Percentiles rank a stretch among this genome's conserved stretches.
Conservation (phyloP, 2,888 invertebrate genomes). For the Lamproptera curius region DNA sequence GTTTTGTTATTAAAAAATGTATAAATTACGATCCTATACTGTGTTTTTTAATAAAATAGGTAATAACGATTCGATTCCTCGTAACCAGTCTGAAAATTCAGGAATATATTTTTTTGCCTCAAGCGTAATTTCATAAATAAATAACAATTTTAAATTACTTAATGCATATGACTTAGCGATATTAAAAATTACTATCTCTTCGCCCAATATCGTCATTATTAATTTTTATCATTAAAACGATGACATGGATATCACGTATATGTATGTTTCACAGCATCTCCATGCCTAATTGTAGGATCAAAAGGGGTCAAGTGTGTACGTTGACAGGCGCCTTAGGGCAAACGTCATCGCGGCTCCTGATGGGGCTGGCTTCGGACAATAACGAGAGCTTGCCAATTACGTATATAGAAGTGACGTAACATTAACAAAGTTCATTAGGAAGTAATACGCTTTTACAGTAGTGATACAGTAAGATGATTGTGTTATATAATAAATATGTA, state of each 20-base stretch:
- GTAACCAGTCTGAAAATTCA: too few relatives aligned
- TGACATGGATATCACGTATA: conserved; percentile 14
- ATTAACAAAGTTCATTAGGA: conserved; percentile 4
- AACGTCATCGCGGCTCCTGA: conserved; percentile 55
- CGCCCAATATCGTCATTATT: too few relatives aligned
- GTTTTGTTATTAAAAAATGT: neutral
- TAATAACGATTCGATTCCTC: too few relatives aligned
- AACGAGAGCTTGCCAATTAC: conserved; percentile 30
- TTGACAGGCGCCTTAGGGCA: conserved; percentile 73
- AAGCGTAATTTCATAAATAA: too few relatives aligned
- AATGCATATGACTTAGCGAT: too few relatives aligned
- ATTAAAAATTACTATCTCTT: too few relatives aligned
- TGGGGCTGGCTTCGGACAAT: conserved; percentile 29
- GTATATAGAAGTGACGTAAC: conserved; percentile 26
- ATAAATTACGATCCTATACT: neutral
- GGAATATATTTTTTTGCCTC: too few relatives aligned
- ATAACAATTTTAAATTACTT: too few relatives aligned
- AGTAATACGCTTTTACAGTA: neutral
- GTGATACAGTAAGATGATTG: neutral
- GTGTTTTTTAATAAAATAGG: neutral
- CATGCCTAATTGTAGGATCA: conserved; percentile 75
- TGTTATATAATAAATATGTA: too few relatives aligned
- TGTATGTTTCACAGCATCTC: conserved; percentile 45
- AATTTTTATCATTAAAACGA: neutral
- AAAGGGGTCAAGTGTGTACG: conserved; percentile 77